Evolutionary conservation across 2,888 invertebrate species (phyloP), one percentile per base, ranked within the genome.

Genomic region (Ophioninae sp.): DNA sequence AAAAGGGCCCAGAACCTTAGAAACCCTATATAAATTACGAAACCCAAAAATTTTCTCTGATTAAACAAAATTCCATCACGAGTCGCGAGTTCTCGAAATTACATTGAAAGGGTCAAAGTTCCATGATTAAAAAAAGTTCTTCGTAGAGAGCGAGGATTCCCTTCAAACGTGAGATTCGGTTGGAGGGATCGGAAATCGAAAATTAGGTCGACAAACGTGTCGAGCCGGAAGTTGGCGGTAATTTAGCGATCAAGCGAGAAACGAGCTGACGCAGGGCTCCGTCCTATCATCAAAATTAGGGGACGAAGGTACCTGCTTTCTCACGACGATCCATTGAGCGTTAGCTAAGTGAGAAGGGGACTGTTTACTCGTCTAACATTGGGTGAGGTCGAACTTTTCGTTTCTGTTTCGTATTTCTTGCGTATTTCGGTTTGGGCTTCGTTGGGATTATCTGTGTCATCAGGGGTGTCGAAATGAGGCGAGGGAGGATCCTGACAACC

Each of bases 181-280:
- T 73, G 56, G 64, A 68, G 67, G 63, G 75, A 84, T 86, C 81
- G 84, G 80, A 85, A 85, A 85, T 86, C 81, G 85, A 79, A 83
- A 86, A 86, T 86, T 86, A 82, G 85, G 85, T 85, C 83, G 85
- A 82, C 84, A 79, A 85, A 85, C 83, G 83, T 85, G 85, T 83
- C 81, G 81, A 69, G 58, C 80, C 84, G 83, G 81, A 85, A 84
- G 84, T 82, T 80, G 13, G 72, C 63, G 82, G 83, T 85, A 82
- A 85, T 85, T 75, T 76, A 83, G 72, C 84, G 78, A 83, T 85
- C 81, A 78, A 80, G 78, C 81, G 78, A 84, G 75, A 84, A 85
- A 84, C 84, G 82, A 85, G 74, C 81, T 67, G 23, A 58, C 83
- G 72, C 78, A 69, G 61, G 78, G 79, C 69, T 39, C 73, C 64